These are phyloP conservation scores for Parazoanthus atlanticus DNA, from an alignment of 92 coral and sea anemone species.

Conservation along the genomic window DNA sequence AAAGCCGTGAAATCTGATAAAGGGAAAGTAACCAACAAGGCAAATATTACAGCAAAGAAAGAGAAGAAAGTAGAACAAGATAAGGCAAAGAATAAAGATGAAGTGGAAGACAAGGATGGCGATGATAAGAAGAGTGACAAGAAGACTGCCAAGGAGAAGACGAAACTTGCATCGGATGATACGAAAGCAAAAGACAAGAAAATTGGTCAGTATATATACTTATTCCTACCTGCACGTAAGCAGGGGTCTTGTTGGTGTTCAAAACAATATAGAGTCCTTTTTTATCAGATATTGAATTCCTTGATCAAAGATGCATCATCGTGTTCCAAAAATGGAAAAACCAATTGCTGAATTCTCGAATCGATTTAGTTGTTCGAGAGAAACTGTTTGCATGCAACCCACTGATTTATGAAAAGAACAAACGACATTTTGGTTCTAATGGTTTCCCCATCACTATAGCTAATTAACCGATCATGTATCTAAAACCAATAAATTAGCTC, in stretches of 20 bases:
- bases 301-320: too few species aligned
- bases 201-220: conserved; percentile 26
- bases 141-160: background rate
- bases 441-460: too few species aligned
- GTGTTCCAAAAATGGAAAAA: background rate
- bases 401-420: too few species aligned
- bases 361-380: too few species aligned
- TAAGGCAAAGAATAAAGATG: background rate
- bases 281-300: background rate
- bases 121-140: background rate
- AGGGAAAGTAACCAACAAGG: background rate
- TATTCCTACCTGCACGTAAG: background rate
- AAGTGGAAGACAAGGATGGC: background rate
- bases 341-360: too few species aligned
- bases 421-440: too few species aligned
- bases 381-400: too few species aligned
- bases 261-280: too few species aligned
- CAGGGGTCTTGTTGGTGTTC: background rate
- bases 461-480: too few species aligned
- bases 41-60: background rate
- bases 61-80: conserved; percentile 4
- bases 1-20: background rate
- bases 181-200: conserved; percentile 30
- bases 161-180: background rate
- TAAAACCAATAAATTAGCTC: too few species aligned